A percentile compares a stretch with the other conserved stretches of the same genome.
Evolutionary conservation across 2,888 invertebrate species (phyloP).

Genomic region (Agrochola macilenta): DNA sequence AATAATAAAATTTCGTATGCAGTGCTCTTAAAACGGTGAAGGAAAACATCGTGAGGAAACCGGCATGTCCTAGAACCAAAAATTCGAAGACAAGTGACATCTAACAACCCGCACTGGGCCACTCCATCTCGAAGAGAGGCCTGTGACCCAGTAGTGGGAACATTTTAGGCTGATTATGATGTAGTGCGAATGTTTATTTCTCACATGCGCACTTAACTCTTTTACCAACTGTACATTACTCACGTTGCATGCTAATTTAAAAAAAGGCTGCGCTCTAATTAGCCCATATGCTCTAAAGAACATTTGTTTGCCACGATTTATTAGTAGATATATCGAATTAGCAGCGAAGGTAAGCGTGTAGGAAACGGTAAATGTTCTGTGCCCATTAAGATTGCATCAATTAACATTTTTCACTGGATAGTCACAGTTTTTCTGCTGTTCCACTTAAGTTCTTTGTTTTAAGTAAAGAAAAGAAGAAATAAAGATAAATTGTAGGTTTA

Average conservation of each 20-base stretch:
- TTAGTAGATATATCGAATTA: slow-evolving; percentile 63
- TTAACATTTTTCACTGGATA: slow-evolving; percentile 46
- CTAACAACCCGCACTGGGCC: too few relatives aligned
- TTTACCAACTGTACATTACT: slow-evolving; percentile 29
- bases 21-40: background rate
- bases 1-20: background rate
- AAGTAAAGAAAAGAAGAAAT: background rate
- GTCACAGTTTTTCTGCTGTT: slow-evolving; percentile 28
- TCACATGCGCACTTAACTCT: background rate
- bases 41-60: too few relatives aligned
- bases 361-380: slow-evolving; percentile 59
- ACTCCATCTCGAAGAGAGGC: too few relatives aligned
- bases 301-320: slow-evolving; percentile 55
- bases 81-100: too few relatives aligned
- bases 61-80: too few relatives aligned
- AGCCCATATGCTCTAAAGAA: slow-evolving; percentile 53
- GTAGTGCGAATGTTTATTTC: background rate
- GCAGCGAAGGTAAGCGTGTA: slow-evolving; percentile 39
- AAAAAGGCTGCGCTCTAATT: slow-evolving; percentile 57
- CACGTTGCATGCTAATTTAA: slow-evolving; percentile 57
- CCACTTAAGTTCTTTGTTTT: background rate
- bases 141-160: too few relatives aligned
- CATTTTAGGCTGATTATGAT: background rate
- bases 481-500: background rate
- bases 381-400: slow-evolving; percentile 60